Conservation (phyloP, 2,888 invertebrate species). For the Melanargia galathea region DNA sequence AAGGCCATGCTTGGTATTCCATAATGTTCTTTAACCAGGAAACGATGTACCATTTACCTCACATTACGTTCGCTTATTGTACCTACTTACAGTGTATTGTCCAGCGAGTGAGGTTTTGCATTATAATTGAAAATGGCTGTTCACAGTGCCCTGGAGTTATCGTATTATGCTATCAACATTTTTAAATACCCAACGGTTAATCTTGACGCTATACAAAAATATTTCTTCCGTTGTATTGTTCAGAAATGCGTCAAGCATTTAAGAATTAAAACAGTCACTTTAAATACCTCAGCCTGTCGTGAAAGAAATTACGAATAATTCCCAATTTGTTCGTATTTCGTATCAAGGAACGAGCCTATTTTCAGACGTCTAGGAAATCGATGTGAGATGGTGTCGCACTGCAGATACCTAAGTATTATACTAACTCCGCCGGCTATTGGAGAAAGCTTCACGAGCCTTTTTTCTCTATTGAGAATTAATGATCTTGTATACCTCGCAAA, state of each 20-base stretch:
- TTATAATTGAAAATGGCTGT: slow-evolving; percentile 51
- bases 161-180: slow-evolving; percentile 21
- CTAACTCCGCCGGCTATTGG: slow-evolving; percentile 46
- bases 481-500: slow-evolving; percentile 40
- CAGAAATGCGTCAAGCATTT: slow-evolving; percentile 1
- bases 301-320: slow-evolving; percentile 2
- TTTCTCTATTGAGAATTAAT: slow-evolving; percentile 42
- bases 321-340: slow-evolving; percentile 1
- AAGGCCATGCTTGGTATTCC: slow-evolving; percentile 62
- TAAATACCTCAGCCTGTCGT: neutral
- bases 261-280: neutral
- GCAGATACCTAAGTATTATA: slow-evolving; percentile 61
- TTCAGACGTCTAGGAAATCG: slow-evolving; percentile 57
- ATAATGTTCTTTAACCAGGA: slow-evolving; percentile 59
- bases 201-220: slow-evolving; percentile 1
- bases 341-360: slow-evolving; percentile 41
- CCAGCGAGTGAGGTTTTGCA: slow-evolving; percentile 57
- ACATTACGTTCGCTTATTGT: slow-evolving; percentile 70
- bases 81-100: slow-evolving; percentile 66
- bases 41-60: slow-evolving; percentile 70
- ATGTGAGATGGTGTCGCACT: slow-evolving; percentile 69
- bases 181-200: slow-evolving; percentile 7
- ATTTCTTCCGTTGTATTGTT: neutral
- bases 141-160: slow-evolving; percentile 24
- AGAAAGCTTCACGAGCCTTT: slow-evolving; percentile 56